Conservation (phyloP, 2,797 vertebrate genomes). For the Pagetopsis macropterus region DNA sequence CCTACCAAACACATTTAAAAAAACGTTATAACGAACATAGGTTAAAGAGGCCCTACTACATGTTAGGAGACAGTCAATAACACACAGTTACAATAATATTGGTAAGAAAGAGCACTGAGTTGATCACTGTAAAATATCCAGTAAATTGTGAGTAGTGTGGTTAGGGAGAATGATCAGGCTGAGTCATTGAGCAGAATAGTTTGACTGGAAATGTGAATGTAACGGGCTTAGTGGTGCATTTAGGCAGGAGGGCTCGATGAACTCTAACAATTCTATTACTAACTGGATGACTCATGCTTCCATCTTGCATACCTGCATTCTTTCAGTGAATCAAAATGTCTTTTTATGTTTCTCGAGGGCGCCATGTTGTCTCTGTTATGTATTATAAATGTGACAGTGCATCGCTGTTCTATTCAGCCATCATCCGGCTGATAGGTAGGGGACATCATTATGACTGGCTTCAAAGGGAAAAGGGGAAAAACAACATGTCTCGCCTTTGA, state of each 20-base stretch:
- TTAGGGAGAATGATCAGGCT: slow-evolving; percentile 10
- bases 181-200: slow-evolving; percentile 12
- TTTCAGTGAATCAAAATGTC: slow-evolving; percentile 31
- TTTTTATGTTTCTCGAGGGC: slow-evolving; percentile 16
- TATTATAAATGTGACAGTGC: slow-evolving; percentile 54
- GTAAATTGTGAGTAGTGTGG: slow-evolving; percentile 10
- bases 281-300: slow-evolving; percentile 31
- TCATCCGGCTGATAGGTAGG: slow-evolving; percentile 59
- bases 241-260: slow-evolving; percentile 11
- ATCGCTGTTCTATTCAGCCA: slow-evolving; percentile 43
- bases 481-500: slow-evolving; percentile 54
- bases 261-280: slow-evolving; percentile 29
- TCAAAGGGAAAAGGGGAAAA: slow-evolving; percentile 52
- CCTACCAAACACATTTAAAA: too few relatives aligned
- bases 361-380: slow-evolving; percentile 39
- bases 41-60: too few relatives aligned
- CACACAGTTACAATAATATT: neutral
- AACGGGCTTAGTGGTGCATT: slow-evolving; percentile 1
- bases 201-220: neutral
- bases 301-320: slow-evolving; percentile 26
- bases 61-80: neutral
- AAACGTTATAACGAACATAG: too few relatives aligned
- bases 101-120: slow-evolving; percentile 5
- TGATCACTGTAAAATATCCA: slow-evolving; percentile 6
- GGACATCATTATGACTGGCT: slow-evolving; percentile 61